phyloP scores from a whole-genome alignment of 1,140 invertebrate species.

The Diorhabda sublineata region DNA sequence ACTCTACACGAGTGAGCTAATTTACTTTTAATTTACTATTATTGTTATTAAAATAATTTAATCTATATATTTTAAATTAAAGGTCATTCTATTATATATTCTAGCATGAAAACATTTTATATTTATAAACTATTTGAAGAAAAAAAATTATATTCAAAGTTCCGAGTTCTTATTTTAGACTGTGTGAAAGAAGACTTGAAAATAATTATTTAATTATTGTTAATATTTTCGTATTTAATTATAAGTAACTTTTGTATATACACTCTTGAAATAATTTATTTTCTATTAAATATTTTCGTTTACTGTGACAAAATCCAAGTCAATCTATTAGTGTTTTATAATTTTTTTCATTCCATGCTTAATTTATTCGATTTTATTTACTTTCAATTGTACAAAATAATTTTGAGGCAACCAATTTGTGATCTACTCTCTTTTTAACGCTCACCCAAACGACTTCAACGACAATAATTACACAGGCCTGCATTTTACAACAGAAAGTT shows the following conservation, averaged over 20 bases:
- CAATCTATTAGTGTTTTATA: background rate
- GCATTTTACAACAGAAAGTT: background rate
- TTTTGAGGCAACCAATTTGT: background rate
- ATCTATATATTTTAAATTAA: background rate
- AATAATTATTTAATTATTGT: background rate
- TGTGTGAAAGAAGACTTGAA: background rate
- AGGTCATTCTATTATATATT: no score
- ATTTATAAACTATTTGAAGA: background rate
- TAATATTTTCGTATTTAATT: background rate
- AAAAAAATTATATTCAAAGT: background rate
- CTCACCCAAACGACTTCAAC: background rate
- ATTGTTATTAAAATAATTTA: background rate
- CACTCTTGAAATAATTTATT: background rate
- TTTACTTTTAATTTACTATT: background rate
- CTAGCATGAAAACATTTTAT: background rate
- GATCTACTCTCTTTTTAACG: no score
- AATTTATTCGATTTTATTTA: background rate
- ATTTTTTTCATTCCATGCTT: background rate
- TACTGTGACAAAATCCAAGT: background rate
- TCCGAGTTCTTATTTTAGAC: background rate
- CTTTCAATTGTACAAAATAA: background rate
- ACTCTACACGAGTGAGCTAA: slow-evolving; percentile 34
- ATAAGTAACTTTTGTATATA: background rate
- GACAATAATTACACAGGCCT: background rate
- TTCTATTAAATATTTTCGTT: background rate